These are phyloP conservation scores for Cephalopholis sonnerati DNA, from an alignment of 2,113 vertebrate genomes.

Conservation along the genomic window DNA sequence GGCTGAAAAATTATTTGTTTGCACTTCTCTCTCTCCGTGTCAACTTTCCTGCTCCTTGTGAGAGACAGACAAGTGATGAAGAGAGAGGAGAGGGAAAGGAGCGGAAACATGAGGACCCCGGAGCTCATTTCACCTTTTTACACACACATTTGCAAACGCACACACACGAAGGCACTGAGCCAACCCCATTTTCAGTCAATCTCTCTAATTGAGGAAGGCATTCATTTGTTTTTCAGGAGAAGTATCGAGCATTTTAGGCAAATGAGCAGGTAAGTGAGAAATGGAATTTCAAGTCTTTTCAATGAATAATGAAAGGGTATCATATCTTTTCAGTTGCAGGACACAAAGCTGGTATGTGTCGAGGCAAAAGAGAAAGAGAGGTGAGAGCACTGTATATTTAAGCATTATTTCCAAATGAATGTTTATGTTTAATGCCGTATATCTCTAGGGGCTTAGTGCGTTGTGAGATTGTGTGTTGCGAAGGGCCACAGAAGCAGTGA, in stretches of 20 bases:
- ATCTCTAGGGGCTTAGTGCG: constrained; percentile 29
- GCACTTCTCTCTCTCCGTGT: constrained; percentile 7
- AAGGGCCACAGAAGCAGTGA: constrained; percentile 64
- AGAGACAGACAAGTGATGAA: neutral
- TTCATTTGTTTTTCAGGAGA: constrained; percentile 42
- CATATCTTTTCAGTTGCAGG: constrained; percentile 39
- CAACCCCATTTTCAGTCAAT: constrained; percentile 27
- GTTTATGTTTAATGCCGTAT: constrained; percentile 48
- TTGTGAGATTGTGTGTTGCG: constrained; percentile 8
- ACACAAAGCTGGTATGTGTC: neutral
- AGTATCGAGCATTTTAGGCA: constrained; percentile 49
- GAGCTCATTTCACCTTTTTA: constrained; percentile 23
- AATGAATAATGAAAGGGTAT: constrained; percentile 56
- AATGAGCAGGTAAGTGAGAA: constrained; percentile 49
- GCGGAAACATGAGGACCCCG: neutral
- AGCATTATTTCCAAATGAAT: constrained; percentile 49
- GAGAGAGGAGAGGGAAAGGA: neutral
- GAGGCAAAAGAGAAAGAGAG: constrained; percentile 1
- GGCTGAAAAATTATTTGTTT: constrained; percentile 27
- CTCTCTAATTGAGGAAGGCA: constrained; percentile 35
- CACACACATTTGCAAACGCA: constrained; percentile 1
- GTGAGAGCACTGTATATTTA: constrained; percentile 20
- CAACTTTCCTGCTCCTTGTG: constrained; percentile 5
- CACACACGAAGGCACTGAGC: constrained; percentile 12
- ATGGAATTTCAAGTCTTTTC: constrained; percentile 49